phyloP scores from a whole-genome alignment of 2,797 vertebrate species.

The Lutjanus argentimaculatus region DNA sequence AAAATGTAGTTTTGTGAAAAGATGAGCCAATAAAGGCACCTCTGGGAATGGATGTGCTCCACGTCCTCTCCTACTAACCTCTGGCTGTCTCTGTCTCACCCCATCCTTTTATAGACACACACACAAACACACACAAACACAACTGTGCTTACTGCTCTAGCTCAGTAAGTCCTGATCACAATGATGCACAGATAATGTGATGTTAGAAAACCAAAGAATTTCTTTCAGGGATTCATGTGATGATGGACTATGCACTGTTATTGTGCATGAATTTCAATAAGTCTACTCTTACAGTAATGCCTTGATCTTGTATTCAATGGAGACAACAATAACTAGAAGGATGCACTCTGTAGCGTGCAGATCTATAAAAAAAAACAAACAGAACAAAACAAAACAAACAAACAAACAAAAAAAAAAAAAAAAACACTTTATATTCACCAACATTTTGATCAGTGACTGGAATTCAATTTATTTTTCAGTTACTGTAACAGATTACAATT shows the following conservation, averaged over 20 bases:
- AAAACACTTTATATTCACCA: too few species aligned
- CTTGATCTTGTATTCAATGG: background rate
- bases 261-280: background rate
- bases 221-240: slow-evolving; percentile 2
- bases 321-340: background rate
- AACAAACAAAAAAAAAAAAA: too few species aligned
- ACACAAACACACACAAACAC: background rate
- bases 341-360: too few species aligned
- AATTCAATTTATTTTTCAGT: too few species aligned
- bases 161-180: slow-evolving; percentile 11
- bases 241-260: slow-evolving; percentile 6
- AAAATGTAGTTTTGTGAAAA: slow-evolving; percentile 57
- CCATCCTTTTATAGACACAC: background rate
- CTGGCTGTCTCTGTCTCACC: slow-evolving; percentile 9
- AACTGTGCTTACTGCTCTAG: background rate
- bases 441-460: too few species aligned
- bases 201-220: background rate
- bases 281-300: background rate
- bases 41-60: slow-evolving; percentile 29
- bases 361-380: too few species aligned
- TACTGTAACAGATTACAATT: too few species aligned
- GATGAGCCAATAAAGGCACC: slow-evolving; percentile 45
- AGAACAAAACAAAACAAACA: too few species aligned
- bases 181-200: slow-evolving; percentile 13
- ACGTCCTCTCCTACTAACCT: slow-evolving; percentile 9